Percentiles rank a stretch among this genome's conserved stretches.
These are phyloP conservation scores for Baccha elongata DNA, from an alignment of 2,888 invertebrate species.

Conservation along the genomic window DNA sequence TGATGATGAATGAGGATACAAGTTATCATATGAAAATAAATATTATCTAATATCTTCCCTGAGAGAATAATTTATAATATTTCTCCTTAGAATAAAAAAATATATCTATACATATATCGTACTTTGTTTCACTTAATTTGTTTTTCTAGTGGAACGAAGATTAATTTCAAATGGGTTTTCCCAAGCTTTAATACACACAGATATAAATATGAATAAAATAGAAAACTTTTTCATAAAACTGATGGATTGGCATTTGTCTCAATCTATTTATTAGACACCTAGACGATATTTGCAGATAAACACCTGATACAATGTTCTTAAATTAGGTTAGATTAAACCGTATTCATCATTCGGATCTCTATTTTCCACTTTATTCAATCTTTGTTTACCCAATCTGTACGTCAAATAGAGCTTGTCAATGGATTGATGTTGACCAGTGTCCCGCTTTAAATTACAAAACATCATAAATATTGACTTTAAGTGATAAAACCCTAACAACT, in stretches of 20 bases:
- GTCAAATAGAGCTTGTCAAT: constrained; percentile 15
- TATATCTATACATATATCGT: too few relatives aligned
- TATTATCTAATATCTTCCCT: background rate
- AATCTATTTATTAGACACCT: background rate
- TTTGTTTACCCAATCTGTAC: background rate
- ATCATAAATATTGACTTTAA: constrained; percentile 25
- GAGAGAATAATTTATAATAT: constrained; percentile 14
- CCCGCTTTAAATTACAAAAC: constrained; percentile 8
- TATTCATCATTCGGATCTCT: too few relatives aligned
- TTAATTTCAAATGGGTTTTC: background rate
- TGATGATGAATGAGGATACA: constrained; percentile 4
- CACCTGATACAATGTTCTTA: background rate
- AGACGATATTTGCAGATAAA: background rate
- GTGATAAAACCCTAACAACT: constrained; percentile 1
- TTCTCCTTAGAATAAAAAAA: too few relatives aligned
- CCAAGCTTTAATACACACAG: background rate
- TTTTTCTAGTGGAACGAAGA: too few relatives aligned
- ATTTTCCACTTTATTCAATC: too few relatives aligned
- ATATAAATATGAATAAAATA: background rate
- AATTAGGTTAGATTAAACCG: background rate
- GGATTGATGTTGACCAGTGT: background rate
- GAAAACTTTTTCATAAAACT: background rate
- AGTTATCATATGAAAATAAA: background rate
- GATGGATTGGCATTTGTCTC: background rate
- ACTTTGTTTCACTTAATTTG: too few relatives aligned